Evolutionary conservation across 2,113 vertebrate species (phyloP).

Genomic region (Pterocles burchelli): DNA sequence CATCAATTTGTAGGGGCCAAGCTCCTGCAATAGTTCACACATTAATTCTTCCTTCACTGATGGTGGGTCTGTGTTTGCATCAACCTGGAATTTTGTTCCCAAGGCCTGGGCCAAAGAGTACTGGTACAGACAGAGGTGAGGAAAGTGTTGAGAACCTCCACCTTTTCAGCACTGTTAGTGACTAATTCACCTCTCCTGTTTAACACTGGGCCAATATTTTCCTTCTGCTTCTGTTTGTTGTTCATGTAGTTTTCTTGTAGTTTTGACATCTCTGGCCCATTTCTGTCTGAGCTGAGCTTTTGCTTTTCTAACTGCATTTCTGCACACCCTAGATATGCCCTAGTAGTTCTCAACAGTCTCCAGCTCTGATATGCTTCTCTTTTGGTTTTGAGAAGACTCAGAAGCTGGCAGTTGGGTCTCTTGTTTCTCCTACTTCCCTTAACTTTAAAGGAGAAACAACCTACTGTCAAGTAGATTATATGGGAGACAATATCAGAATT

Average conservation of each 20-base stretch:
- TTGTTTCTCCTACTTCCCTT: background rate
- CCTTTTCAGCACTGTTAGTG: background rate
- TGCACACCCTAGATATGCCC: background rate
- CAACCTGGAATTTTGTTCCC: background rate
- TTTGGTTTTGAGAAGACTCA: background rate
- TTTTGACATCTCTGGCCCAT: background rate
- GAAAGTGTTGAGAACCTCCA: background rate
- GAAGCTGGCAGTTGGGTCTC: background rate
- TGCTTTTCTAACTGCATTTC: background rate
- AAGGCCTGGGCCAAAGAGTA: background rate
- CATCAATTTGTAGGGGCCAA: background rate
- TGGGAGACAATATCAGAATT: background rate
- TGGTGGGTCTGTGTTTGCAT: background rate
- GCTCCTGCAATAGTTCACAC: background rate
- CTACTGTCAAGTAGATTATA: background rate
- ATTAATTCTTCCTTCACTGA: background rate
- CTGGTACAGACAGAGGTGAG: background rate
- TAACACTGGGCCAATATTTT: background rate
- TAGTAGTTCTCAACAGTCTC: background rate
- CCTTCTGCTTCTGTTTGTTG: background rate
- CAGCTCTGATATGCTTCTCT: fast-evolving
- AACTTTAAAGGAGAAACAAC: background rate
- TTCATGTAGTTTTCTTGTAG: background rate
- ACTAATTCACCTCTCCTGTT: background rate
- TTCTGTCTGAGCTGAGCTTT: background rate